Conservation (phyloP, 2,113 vertebrate genomes). For the Genyomyrus donnyi region DNA sequence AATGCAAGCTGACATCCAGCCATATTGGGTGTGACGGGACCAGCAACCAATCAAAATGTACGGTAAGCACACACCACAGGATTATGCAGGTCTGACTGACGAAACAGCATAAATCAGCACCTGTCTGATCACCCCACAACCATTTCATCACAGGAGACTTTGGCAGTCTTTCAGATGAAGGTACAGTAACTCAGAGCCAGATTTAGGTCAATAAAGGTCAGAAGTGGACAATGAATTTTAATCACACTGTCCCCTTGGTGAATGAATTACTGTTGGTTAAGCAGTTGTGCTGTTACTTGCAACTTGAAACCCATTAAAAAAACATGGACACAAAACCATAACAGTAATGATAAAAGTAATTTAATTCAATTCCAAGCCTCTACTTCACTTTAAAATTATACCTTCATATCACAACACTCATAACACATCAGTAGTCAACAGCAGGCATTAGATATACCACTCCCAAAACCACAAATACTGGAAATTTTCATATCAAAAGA, state of each 20-base stretch:
- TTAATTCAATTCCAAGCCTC: slow-evolving; percentile 14
- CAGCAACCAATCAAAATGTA: neutral
- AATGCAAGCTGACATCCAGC: neutral
- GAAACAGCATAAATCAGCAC: neutral
- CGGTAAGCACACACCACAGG: neutral
- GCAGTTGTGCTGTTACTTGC: neutral
- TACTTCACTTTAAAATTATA: slow-evolving; percentile 13
- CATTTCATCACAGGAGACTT: neutral
- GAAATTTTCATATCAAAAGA: slow-evolving; percentile 9
- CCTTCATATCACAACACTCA: slow-evolving; percentile 19
- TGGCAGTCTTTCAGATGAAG: neutral
- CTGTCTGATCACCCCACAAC: neutral
- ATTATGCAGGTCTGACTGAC: neutral
- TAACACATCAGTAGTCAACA: slow-evolving; percentile 13
- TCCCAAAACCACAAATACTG: slow-evolving; percentile 8
- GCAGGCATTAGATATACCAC: slow-evolving; percentile 14
- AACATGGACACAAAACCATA: neutral
- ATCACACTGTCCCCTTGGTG: neutral
- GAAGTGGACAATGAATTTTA: neutral
- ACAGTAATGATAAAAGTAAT: slow-evolving; percentile 5
- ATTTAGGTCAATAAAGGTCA: neutral
- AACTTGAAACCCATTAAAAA: neutral
- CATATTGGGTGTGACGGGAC: neutral
- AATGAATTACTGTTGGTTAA: neutral
- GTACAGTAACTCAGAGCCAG: neutral